These are phyloP conservation scores for Lasioglossum marginatum DNA, from an alignment of 2,888 invertebrate genomes.

Conservation along the genomic window DNA sequence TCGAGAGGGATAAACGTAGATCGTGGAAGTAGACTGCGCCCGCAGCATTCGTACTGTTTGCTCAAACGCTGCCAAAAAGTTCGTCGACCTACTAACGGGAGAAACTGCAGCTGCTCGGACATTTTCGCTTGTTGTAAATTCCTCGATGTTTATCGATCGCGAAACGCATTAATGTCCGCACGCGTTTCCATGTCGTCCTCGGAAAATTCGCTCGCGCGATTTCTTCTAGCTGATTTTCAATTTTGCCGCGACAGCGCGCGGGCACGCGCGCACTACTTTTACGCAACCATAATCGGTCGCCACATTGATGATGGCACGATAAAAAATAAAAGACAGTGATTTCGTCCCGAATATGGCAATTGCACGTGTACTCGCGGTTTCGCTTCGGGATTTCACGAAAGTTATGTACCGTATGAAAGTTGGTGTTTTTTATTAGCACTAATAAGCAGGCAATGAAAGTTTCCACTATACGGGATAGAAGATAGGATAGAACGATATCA, in stretches of 20 bases:
- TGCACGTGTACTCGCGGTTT: neutral
- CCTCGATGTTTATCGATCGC: conserved; percentile 38
- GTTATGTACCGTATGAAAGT: neutral
- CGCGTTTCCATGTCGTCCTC: neutral
- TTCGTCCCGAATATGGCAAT: neutral
- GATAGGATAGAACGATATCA: neutral
- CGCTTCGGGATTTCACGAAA: neutral
- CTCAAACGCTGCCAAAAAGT: conserved; percentile 64
- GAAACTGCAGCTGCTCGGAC: conserved; percentile 54
- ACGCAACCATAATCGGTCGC: neutral
- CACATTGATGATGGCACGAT: neutral
- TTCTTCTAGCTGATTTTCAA: neutral
- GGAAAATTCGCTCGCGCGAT: neutral
- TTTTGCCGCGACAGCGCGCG: neutral
- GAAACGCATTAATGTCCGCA: conserved; percentile 8
- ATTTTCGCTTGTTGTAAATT: conserved; percentile 42
- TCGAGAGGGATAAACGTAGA: conserved; percentile 28
- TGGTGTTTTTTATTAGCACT: neutral
- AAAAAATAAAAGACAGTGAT: neutral
- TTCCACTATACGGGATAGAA: neutral
- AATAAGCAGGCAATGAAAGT: neutral
- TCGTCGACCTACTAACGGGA: conserved; percentile 61
- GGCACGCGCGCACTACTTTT: neutral
- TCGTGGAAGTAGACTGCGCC: conserved; percentile 31
- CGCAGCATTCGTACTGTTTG: conserved; percentile 54